Percentiles rank a stretch among this genome's conserved stretches.
Conservation (phyloP, 2,113 vertebrate species). For the Opisthocomus hoazin region DNA sequence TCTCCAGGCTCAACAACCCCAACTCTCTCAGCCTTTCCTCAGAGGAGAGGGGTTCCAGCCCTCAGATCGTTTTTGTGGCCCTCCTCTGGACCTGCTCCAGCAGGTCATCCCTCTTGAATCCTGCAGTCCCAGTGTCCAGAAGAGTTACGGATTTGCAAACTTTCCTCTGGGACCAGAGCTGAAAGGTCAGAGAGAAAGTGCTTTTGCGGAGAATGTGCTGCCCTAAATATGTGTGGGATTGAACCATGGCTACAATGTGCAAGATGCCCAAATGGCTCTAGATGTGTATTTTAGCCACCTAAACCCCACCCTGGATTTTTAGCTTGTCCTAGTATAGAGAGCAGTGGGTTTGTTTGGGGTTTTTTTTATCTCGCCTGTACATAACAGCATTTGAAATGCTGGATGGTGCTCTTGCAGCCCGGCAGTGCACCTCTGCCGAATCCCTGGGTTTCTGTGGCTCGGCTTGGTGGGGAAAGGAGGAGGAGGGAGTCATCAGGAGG, state of each 20-base stretch:
- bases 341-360: rapidly evolving
- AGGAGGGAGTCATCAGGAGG: not conserved
- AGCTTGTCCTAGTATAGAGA: not conserved
- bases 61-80: too few relatives aligned
- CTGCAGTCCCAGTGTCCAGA: not conserved
- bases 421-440: not conserved
- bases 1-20: too few relatives aligned
- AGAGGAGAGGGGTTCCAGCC: too few relatives aligned
- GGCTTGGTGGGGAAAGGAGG: not conserved
- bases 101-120: not conserved
- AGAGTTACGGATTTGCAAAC: not conserved
- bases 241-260: not conserved
- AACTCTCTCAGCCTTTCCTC: too few relatives aligned
- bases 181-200: not conserved
- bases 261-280: not conserved
- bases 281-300: not conserved
- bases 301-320: not conserved
- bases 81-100: too few relatives aligned
- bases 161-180: not conserved
- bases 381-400: not conserved
- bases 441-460: not conserved
- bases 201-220: not conserved
- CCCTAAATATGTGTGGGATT: rapidly evolving
- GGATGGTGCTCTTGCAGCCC: not conserved
- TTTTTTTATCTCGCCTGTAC: not conserved